Conservation (phyloP, 2,113 vertebrate species). For the Theristicus caerulescens region DNA sequence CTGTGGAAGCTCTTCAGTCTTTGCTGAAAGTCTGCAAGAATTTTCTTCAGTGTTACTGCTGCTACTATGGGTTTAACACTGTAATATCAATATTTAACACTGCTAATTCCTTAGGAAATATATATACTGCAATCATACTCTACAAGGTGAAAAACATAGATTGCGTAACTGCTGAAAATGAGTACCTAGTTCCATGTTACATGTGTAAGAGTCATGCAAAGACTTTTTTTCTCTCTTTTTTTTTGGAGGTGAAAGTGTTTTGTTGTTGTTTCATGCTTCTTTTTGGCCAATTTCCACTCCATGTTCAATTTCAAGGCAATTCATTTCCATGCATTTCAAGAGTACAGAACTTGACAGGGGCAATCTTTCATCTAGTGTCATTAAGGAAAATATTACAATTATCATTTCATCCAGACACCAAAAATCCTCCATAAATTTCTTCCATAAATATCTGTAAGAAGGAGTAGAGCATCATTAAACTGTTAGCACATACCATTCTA, state of each 20-base stretch:
- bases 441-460: constrained; percentile 5
- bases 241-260: neutral
- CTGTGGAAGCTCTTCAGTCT: constrained; percentile 10
- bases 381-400: neutral
- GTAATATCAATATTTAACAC: neutral
- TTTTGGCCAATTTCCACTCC: neutral
- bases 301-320: neutral
- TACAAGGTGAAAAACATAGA: neutral
- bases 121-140: neutral
- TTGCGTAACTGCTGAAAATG: neutral
- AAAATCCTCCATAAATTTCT: neutral
- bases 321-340: neutral
- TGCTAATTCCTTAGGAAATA: neutral
- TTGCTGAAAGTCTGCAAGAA: neutral
- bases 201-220: neutral
- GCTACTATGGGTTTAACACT: neutral
- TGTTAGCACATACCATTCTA: constrained; percentile 6
- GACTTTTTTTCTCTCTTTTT: neutral
- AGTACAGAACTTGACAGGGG: neutral
- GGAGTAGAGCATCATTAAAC: neutral
- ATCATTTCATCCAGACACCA: neutral
- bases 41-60: neutral
- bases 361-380: neutral
- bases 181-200: neutral
- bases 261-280: neutral